Evolutionary conservation across 2,888 invertebrate genomes (phyloP).

Genomic region (Diaperis boleti): DNA sequence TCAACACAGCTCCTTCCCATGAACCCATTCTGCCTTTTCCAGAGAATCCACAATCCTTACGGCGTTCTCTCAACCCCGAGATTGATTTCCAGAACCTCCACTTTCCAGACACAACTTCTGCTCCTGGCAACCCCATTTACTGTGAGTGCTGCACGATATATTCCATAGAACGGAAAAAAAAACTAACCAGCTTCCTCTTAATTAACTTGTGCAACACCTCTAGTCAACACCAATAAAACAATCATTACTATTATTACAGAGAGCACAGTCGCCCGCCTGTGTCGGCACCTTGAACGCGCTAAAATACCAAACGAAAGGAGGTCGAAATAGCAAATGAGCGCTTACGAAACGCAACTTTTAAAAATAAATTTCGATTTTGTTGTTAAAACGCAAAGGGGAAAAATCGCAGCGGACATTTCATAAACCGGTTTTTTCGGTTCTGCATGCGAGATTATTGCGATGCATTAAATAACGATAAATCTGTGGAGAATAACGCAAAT

Average conservation of each 20-base stretch:
- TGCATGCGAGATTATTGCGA: not conserved
- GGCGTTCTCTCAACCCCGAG: too few species aligned
- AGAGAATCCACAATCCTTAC: too few species aligned
- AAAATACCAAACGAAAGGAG: slow-evolving; percentile 7
- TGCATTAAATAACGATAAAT: slow-evolving; percentile 15
- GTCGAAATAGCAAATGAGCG: slow-evolving; percentile 2
- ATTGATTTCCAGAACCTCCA: too few species aligned
- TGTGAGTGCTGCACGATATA: too few species aligned
- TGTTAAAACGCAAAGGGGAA: slow-evolving; percentile 4
- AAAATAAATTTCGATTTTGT: slow-evolving; percentile 12
- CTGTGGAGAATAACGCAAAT: not conserved
- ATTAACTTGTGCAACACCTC: not conserved
- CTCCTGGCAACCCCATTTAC: too few species aligned
- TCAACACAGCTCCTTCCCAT: too few species aligned
- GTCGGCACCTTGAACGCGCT: not conserved
- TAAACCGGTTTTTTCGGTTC: slow-evolving; percentile 10
- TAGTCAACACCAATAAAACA: not conserved
- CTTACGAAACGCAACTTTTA: not conserved
- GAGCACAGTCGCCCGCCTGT: not conserved
- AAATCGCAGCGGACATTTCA: not conserved
- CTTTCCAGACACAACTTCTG: too few species aligned
- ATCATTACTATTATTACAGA: not conserved
- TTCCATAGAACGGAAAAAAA: too few species aligned
- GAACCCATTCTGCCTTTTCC: too few species aligned
- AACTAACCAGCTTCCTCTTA: too few species aligned